These are phyloP conservation scores for Hypselothyrea guttata DNA, from an alignment of 2,888 invertebrate genomes.

Conservation along the genomic window DNA sequence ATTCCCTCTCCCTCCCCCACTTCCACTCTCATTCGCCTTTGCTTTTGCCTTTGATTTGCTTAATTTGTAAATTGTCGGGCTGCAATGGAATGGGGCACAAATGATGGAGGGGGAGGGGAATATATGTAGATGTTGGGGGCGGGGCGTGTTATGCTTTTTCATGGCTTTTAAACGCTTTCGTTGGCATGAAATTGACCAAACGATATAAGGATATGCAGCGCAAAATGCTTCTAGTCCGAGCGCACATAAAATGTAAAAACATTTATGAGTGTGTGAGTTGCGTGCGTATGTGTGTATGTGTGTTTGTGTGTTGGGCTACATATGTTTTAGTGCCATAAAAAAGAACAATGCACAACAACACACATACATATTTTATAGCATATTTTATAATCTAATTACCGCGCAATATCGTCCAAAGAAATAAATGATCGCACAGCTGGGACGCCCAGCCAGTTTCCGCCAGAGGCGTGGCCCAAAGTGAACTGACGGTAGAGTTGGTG, in stretches of 20 bases:
- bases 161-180: constrained; percentile 70
- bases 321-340: constrained; percentile 69
- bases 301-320: constrained; percentile 39
- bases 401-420: constrained; percentile 60
- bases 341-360: constrained; percentile 60
- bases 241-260: constrained; percentile 42
- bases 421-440: constrained; percentile 73
- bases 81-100: constrained; percentile 10
- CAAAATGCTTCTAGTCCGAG: constrained; percentile 40
- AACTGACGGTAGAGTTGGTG: constrained; percentile 9
- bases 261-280: constrained; percentile 29
- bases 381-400: constrained; percentile 80
- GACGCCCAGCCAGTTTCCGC: constrained; percentile 34
- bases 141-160: constrained; percentile 42
- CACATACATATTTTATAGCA: constrained; percentile 69
- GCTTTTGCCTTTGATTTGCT: constrained; percentile 67
- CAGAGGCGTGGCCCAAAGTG: constrained; percentile 31
- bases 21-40: not conserved
- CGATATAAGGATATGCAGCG: constrained; percentile 54
- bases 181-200: constrained; percentile 68
- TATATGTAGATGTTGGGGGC: not conserved
- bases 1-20: not conserved
- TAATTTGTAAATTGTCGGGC: constrained; percentile 67
- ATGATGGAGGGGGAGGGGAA: not conserved
- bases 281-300: constrained; percentile 1